Conservation (phyloP, 2,797 vertebrate species). For the Tragopan temminckii region DNA sequence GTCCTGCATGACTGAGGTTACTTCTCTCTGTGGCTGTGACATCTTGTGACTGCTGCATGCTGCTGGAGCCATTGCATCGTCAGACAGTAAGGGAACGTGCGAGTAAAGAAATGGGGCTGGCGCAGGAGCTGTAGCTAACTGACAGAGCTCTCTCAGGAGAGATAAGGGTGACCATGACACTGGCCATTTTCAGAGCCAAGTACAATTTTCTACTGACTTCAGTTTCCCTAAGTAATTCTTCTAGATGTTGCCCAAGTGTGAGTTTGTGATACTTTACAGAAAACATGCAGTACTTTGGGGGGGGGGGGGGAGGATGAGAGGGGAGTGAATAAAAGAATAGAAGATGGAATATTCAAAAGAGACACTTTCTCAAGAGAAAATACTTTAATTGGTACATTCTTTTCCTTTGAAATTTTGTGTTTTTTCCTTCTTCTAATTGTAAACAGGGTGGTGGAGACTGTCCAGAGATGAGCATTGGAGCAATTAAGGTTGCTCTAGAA, state of each 20-base stretch:
- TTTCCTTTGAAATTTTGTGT: neutral
- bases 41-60: neutral
- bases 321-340: too few relatives aligned
- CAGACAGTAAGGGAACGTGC: neutral
- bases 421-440: constrained; percentile 14
- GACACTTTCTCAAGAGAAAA: neutral
- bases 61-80: neutral
- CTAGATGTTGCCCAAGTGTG: neutral
- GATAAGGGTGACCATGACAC: rapidly evolving
- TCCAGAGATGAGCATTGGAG: constrained; percentile 98
- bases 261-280: neutral
- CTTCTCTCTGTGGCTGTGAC: neutral
- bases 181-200: neutral
- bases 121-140: neutral
- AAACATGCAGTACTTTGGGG: neutral
- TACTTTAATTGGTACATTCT: neutral
- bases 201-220: neutral
- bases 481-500: constrained; percentile 98
- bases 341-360: too few relatives aligned
- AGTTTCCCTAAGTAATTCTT: neutral
- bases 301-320: too few relatives aligned
- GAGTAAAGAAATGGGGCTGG: neutral
- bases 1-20: neutral
- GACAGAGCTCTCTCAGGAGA: neutral
- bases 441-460: constrained; percentile 96